These are phyloP conservation scores for Colletes latitarsis DNA, from an alignment of 1,140 invertebrate species.

Conservation along the genomic window DNA sequence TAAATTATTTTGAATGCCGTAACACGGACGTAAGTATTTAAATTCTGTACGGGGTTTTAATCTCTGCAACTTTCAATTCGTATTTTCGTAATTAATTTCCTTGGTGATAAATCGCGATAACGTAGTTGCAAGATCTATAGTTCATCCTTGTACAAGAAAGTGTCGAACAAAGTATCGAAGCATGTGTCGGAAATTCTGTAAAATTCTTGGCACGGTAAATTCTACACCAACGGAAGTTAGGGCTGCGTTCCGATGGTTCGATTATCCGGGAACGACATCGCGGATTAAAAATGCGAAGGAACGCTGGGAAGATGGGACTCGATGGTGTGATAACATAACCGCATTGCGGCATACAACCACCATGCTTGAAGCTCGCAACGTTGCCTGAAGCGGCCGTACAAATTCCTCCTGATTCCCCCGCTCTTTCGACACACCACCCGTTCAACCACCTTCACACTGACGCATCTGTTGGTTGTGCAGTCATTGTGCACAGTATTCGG, in stretches of 20 bases:
- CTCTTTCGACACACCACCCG: slow-evolving; percentile 16
- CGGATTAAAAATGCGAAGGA: slow-evolving; percentile 32
- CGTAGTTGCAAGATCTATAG: too few species aligned
- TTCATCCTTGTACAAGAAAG: too few species aligned
- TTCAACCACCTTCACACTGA: not conserved
- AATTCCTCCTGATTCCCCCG: slow-evolving; percentile 31
- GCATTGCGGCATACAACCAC: slow-evolving; percentile 68
- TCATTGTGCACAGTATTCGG: not conserved
- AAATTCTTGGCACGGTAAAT: not conserved
- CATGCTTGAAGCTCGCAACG: slow-evolving; percentile 58
- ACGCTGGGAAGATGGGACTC: slow-evolving; percentile 46
- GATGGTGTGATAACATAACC: slow-evolving; percentile 71
- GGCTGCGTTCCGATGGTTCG: not conserved
- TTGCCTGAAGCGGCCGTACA: slow-evolving; percentile 55
- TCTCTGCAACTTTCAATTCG: too few species aligned
- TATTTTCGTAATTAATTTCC: too few species aligned
- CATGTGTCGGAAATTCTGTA: too few species aligned
- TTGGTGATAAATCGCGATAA: too few species aligned
- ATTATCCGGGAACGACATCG: not conserved
- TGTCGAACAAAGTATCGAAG: too few species aligned
- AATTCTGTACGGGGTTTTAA: too few species aligned
- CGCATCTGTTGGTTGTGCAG: not conserved
- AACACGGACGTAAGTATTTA: too few species aligned
- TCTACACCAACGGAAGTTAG: too few species aligned
- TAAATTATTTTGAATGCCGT: too few species aligned